These are phyloP conservation scores for Drosophila kambysellisi DNA, from an alignment of 2,888 invertebrate species.

Conservation along the genomic window DNA sequence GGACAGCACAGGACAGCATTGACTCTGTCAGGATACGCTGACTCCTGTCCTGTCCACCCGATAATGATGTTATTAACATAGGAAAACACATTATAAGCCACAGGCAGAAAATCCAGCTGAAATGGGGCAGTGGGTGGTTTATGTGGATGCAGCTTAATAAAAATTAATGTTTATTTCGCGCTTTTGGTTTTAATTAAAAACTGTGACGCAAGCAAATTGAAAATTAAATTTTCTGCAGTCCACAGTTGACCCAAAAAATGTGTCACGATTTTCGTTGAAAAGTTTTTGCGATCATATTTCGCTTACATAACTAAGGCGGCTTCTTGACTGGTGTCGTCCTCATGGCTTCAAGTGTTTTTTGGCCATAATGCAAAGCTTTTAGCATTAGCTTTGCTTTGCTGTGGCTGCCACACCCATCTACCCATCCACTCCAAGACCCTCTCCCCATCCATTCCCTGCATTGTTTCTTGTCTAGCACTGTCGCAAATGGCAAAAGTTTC, in stretches of 20 bases:
- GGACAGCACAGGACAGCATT: background rate
- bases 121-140: background rate
- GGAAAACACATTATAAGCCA: constrained; percentile 71
- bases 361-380: constrained; percentile 70
- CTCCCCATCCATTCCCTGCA: background rate
- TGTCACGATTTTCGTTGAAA: constrained; percentile 27
- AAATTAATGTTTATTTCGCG: constrained; percentile 73
- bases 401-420: constrained; percentile 6
- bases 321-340: constrained; percentile 20
- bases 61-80: constrained; percentile 78
- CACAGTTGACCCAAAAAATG: constrained; percentile 61
- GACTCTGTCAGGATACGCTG: constrained; percentile 16
- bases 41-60: constrained; percentile 30
- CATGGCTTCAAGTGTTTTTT: constrained; percentile 63
- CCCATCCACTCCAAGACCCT: too few relatives aligned
- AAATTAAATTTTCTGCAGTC: constrained; percentile 55
- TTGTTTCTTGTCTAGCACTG: constrained; percentile 49
- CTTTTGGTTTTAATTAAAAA: constrained; percentile 76
- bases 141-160: constrained; percentile 50
- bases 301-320: constrained; percentile 3
- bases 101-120: constrained; percentile 29
- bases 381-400: constrained; percentile 63
- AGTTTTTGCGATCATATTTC: constrained; percentile 39
- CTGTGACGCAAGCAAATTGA: constrained; percentile 68
- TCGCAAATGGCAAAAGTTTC: constrained; percentile 71